These are phyloP conservation scores for Zaprionus capensis DNA, from an alignment of 1,140 invertebrate genomes.

Conservation along the genomic window DNA sequence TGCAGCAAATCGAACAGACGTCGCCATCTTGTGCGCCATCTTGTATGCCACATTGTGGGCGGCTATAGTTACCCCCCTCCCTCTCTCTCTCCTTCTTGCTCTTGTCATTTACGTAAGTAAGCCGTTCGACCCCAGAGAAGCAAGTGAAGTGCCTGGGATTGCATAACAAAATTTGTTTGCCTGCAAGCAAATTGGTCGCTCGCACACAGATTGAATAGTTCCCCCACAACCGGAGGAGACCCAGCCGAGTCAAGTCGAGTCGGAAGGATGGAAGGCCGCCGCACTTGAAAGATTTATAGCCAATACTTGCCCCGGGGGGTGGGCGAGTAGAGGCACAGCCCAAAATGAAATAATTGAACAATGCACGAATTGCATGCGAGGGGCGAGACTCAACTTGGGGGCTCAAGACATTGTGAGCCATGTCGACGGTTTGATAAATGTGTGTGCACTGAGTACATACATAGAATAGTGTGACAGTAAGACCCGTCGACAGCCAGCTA, in stretches of 20 bases:
- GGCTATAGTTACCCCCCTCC: neutral
- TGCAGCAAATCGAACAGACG: conserved; percentile 40
- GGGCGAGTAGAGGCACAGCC: conserved; percentile 9
- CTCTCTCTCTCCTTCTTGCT: neutral
- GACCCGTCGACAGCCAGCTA: neutral
- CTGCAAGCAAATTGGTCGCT: conserved; percentile 38
- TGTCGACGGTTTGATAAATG: conserved; percentile 24
- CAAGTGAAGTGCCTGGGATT: conserved; percentile 42
- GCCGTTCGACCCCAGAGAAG: conserved; percentile 6
- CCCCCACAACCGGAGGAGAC: neutral
- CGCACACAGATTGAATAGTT: conserved; percentile 31
- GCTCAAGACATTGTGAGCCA: conserved; percentile 1
- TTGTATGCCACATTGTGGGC: conserved; percentile 29
- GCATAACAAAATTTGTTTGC: conserved; percentile 45
- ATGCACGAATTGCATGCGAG: conserved; percentile 22
- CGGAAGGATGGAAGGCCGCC: conserved; percentile 1
- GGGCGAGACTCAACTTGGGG: neutral
- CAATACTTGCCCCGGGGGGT: conserved; percentile 5
- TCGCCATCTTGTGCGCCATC: conserved; percentile 36
- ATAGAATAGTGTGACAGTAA: conserved; percentile 1
- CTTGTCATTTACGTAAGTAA: conserved; percentile 34
- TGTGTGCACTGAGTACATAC: neutral
- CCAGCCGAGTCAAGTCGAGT: neutral
- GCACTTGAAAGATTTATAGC: conserved; percentile 39
- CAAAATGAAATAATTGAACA: conserved; percentile 41